Conservation (phyloP, 2,797 vertebrate species). For the Jordanella pulchra region DNA sequence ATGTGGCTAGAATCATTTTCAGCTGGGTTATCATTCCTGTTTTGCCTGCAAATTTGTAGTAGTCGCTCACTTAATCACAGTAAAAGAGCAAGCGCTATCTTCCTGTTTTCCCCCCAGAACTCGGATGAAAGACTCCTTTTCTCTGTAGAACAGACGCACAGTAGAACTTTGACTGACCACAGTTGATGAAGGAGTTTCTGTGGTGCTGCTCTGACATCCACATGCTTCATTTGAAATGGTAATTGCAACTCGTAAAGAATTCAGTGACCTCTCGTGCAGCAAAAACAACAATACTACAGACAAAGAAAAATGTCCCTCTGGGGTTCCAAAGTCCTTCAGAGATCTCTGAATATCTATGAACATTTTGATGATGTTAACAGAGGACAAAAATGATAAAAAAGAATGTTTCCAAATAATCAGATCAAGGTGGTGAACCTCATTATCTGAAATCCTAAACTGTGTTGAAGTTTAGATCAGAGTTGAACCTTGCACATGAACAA, state of each 20-base stretch:
- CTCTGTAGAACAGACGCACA: slow-evolving; percentile 1
- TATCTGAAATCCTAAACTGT: background rate
- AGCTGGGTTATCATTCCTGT: background rate
- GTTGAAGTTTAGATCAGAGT: background rate
- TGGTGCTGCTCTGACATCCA: slow-evolving; percentile 11
- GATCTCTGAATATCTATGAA: background rate
- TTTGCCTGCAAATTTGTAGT: background rate
- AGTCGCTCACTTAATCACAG: background rate
- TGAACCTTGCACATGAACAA: background rate
- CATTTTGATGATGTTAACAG: background rate
- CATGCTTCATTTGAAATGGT: slow-evolving; percentile 44
- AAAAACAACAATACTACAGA: slow-evolving; percentile 2
- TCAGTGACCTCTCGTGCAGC: slow-evolving; percentile 25
- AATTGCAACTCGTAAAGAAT: slow-evolving; percentile 37
- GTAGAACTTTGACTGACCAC: background rate
- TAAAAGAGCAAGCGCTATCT: slow-evolving; percentile 1
- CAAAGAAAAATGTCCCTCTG: slow-evolving; percentile 12
- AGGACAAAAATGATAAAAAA: background rate
- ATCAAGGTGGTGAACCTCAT: background rate
- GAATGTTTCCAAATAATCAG: background rate
- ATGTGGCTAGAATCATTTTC: background rate
- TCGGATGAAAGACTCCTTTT: background rate
- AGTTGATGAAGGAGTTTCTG: slow-evolving; percentile 7
- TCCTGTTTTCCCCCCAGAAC: background rate
- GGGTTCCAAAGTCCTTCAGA: slow-evolving; percentile 18